Evolutionary conservation across 2,888 invertebrate species (phyloP).

Genomic region (Icerya purchasi): DNA sequence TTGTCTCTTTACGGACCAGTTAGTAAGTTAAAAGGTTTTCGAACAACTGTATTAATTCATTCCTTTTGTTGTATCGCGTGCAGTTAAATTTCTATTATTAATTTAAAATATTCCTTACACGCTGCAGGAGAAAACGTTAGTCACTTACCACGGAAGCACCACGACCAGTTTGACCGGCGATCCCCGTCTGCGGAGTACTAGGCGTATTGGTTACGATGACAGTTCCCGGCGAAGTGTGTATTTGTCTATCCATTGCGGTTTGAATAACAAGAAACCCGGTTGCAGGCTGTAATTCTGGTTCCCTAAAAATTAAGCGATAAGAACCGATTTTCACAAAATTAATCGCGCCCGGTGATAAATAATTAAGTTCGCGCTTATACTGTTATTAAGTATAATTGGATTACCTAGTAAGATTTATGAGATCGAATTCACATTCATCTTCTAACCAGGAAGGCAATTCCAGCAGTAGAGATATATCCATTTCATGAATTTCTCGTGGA

Average conservation of each 20-base stretch:
- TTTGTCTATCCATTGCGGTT: constrained; percentile 36
- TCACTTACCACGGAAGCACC: constrained; percentile 69
- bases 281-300: constrained; percentile 48
- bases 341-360: too few species aligned
- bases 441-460: constrained; percentile 84
- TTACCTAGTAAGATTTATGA: constrained; percentile 50
- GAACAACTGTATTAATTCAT: too few species aligned
- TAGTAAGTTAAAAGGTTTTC: too few species aligned
- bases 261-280: constrained; percentile 84
- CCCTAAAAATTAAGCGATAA: constrained; percentile 27
- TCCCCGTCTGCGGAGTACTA: constrained; percentile 36
- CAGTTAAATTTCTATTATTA: too few species aligned
- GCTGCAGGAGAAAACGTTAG: too few species aligned
- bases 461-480: constrained; percentile 82
- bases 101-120: too few species aligned
- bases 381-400: too few species aligned
- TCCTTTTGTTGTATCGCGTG: too few species aligned
- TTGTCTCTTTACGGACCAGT: too few species aligned
- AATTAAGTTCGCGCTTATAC: too few species aligned
- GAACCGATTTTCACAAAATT: too few species aligned
- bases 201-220: constrained; percentile 28
- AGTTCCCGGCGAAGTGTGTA: constrained; percentile 25
- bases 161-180: constrained; percentile 60
- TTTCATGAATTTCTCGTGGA: constrained; percentile 88
- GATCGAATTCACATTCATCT: constrained; percentile 92